A percentile compares a stretch with the other conserved stretches of the same genome.
Conservation (phyloP, 2,888 invertebrate species). For the Deroplatys truncata region DNA sequence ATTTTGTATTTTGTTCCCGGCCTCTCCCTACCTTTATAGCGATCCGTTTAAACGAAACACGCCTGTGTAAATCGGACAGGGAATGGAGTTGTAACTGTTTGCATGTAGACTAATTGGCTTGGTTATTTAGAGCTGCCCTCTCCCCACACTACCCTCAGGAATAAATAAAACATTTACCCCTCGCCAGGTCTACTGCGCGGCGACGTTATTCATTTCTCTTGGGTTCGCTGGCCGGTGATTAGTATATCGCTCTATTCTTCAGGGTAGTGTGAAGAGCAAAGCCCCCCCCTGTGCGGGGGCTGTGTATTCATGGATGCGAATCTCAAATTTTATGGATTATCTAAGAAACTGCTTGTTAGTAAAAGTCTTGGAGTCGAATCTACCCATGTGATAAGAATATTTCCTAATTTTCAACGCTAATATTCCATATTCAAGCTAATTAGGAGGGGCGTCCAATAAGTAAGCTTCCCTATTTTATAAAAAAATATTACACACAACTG, state of each 20-base stretch:
- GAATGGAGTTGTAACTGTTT: constrained; percentile 11
- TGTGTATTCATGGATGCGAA: too few relatives aligned
- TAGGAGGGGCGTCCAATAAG: too few relatives aligned
- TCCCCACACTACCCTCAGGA: neutral
- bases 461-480: too few relatives aligned
- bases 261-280: neutral
- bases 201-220: neutral
- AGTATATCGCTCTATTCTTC: neutral
- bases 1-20: neutral
- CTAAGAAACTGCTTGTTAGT: too few relatives aligned
- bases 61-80: constrained; percentile 6
- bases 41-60: neutral
- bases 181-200: neutral
- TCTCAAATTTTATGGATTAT: too few relatives aligned
- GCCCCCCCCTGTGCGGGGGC: too few relatives aligned
- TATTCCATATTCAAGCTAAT: too few relatives aligned
- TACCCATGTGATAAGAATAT: too few relatives aligned
- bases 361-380: too few relatives aligned
- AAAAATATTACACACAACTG: too few relatives aligned
- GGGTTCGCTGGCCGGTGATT: neutral
- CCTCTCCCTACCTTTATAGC: neutral
- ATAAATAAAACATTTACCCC: constrained; percentile 2
- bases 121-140: neutral
- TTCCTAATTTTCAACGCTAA: too few relatives aligned
- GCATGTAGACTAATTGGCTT: constrained; percentile 12